phyloP scores from a whole-genome alignment of 2,797 vertebrate genomes.

The Podarcis siculus region DNA sequence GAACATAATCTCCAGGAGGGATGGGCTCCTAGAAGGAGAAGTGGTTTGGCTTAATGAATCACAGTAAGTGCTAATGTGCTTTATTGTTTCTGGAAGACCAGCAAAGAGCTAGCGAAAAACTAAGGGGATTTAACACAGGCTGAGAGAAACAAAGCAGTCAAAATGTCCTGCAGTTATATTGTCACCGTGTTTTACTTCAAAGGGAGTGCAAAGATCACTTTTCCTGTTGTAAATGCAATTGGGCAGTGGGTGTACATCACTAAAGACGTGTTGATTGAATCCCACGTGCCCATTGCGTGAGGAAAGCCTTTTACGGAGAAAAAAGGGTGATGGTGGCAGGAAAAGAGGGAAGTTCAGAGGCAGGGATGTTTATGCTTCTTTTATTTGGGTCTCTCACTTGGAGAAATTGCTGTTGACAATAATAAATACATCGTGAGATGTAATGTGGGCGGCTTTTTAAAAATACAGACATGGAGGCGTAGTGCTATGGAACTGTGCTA shows the following conservation, averaged over 20 bases:
- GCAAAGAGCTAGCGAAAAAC: constrained; percentile 35
- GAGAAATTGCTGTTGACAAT: background rate
- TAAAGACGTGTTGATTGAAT: constrained; percentile 46
- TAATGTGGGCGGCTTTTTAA: background rate
- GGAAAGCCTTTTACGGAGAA: constrained; percentile 40
- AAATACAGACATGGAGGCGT: background rate
- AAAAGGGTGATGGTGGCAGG: background rate
- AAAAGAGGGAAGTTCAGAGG: background rate
- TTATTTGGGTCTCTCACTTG: constrained; percentile 31
- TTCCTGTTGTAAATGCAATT: constrained; percentile 28
- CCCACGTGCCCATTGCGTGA: constrained; percentile 7
- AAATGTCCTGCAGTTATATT: constrained; percentile 52
- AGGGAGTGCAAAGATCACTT: constrained; percentile 42
- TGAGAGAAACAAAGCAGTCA: constrained; percentile 52
- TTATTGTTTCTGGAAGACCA: constrained; percentile 49
- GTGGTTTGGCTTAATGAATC: constrained; percentile 32
- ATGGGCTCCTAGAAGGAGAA: constrained; percentile 39
- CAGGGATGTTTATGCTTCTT: constrained; percentile 20
- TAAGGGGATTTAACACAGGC: constrained; percentile 33
- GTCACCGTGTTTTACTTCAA: constrained; percentile 43
- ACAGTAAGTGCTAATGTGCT: constrained; percentile 37
- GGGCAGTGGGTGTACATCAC: constrained; percentile 39
- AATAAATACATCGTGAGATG: background rate
- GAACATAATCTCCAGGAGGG: constrained; percentile 21
- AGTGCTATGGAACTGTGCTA: background rate